Evolutionary conservation across 1,140 invertebrate species (phyloP), one percentile per base, ranked within the genome.

Genomic region (Bombus affinis): DNA sequence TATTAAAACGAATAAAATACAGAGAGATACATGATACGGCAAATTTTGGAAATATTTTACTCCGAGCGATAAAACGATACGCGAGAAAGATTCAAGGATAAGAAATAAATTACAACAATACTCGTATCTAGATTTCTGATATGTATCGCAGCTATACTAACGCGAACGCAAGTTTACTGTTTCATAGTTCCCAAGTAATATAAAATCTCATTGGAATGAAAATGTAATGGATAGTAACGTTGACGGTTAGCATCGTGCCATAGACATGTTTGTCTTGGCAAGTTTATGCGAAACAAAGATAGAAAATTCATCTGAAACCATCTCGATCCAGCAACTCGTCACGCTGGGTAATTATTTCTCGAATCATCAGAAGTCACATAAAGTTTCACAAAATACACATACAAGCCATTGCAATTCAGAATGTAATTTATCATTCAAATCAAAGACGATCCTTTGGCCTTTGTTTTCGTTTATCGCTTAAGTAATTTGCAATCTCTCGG

Each of bases 121-220:
- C n/a, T 37, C 47, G 44, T 70, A 80, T 80, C 66, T 71, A 22
- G 78, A 80, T 53, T 37, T 62, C 59, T 66, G 59, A 71, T 71
- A 71, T 39, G 37, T 39, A 71, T 71, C 70, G 37, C 10, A 39
- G 28, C 28, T 28, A 13, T 10, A 70, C 35, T 25, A 35, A 71
- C 12, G 37, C 12, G 12, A n/a, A 71, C 25, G 9, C 37, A 22
- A 71, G 37, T 42, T 42, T 42, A 42, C 25, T 3, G 39, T n/a
- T n/a, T 42, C 47, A 53, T 53, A 53, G 47, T 53, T 22, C 47
- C 13, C 10, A 3, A 15, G 70, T 42, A 28, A 2, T 37, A 10
- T 72, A n/a, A 42, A 42, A 9, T n/a, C 70, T 72, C 70, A 42
- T 15, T 42, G 35, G 5, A 70, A 70, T 70, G 70, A 42, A 72